Percentiles rank a stretch among this genome's conserved stretches.
Conservation (phyloP, 2,888 invertebrate genomes). For the Panzeria rudis region DNA sequence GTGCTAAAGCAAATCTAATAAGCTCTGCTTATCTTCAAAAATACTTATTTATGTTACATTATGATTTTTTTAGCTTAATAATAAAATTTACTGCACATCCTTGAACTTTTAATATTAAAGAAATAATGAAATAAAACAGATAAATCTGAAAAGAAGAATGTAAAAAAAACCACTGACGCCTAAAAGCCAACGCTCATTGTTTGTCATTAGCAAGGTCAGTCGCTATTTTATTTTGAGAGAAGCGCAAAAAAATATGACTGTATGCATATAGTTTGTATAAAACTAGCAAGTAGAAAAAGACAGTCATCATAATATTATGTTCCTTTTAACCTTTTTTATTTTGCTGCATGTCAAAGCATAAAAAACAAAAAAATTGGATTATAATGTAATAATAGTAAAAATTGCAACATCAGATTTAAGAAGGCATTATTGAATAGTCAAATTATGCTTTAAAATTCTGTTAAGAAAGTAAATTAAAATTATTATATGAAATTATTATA, state of each 20-base stretch:
- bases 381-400: conserved; percentile 21
- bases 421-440: conserved; percentile 30
- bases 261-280: neutral
- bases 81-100: neutral
- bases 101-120: conserved; percentile 17
- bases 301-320: conserved; percentile 25
- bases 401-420: neutral
- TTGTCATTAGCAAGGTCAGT: conserved; percentile 57
- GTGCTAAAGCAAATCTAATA: neutral
- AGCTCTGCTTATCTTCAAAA: neutral
- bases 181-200: conserved; percentile 48
- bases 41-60: neutral
- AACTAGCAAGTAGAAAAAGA: neutral
- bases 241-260: neutral
- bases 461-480: conserved; percentile 20
- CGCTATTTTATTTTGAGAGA: conserved; percentile 29
- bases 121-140: neutral
- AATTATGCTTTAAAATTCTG: neutral
- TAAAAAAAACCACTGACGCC: conserved; percentile 41
- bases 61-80: neutral
- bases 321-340: neutral
- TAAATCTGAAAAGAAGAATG: neutral
- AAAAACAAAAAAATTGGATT: neutral
- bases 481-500: neutral
- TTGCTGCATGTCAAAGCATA: neutral